Base-by-base conservation (phyloP, 1,140 invertebrate species). In the Aphaenogaster floridana region DNA sequence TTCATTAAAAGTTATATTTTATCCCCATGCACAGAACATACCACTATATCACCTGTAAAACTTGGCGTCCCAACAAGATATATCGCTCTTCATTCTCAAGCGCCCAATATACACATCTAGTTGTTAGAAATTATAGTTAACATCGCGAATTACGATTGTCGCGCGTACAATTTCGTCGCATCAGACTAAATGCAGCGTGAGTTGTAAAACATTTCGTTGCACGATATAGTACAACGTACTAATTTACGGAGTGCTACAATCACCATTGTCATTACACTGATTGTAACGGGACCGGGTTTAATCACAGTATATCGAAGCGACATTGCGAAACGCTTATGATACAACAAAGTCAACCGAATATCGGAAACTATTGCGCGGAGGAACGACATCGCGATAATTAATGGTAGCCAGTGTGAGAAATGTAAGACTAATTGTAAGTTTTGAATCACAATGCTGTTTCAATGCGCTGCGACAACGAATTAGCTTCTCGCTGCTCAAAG, bases 1-100 rank as follows among this genome's bases (percentile, higher is more conserved):
- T 84, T 84, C 80, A 84, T 84, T 84, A 84, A 76, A 76, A 84
- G 80, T 84, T 84, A 84, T 84, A 84, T 84, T 48, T 84, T 76
- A 84, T 61, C 39, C 42, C 36, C 52, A 21, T 72, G 57, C 42
- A 45, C 34, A 13, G 15, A 72, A 59, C 11, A 3, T 48, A 52
- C n/a, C 54, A 52, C 68, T 48, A 72, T 50, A 83, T 83, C 66
- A 59, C 28, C 52, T 36, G 80, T 48, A 50, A 81, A 71, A 59
- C 64, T 71, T 36, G 68, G 28, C 39, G 15, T 21, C 50, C 17
- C 54, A 61, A 39, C 28, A 76, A 74, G 80, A 83, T 74, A 61
- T n/a, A 74, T 74, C 28, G 36, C 64, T 71, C 42, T 61, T 76
- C 54, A 76, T 74, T n/a, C 45, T 63, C 54, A 74, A 61, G n/a